Evolutionary conservation across 2,113 vertebrate genomes (phyloP).

Genomic region (Tenrec ecaudatus): DNA sequence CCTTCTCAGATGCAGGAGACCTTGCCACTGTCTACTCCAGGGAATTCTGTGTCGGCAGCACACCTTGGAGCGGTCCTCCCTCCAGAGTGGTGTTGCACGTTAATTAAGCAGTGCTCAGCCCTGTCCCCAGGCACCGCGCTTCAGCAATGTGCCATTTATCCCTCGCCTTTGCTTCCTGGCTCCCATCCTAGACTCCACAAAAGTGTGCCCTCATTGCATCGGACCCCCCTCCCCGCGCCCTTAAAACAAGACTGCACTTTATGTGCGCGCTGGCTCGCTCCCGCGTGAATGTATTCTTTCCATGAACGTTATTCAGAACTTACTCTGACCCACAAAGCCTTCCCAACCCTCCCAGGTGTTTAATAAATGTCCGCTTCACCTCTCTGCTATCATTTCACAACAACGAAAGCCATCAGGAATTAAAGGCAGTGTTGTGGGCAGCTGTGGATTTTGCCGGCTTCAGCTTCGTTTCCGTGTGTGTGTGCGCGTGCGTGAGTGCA

Average conservation of each 20-base stretch:
- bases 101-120: constrained; percentile 69
- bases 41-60: neutral
- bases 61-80: constrained; percentile 15
- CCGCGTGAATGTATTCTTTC: constrained; percentile 23
- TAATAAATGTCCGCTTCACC: neutral
- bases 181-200: constrained; percentile 56
- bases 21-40: neutral
- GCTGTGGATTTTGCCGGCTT: constrained; percentile 1
- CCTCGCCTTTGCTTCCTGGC: constrained; percentile 56
- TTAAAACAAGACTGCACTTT: constrained; percentile 44
- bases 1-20: neutral
- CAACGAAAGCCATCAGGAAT: neutral
- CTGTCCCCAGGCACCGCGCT: constrained; percentile 58
- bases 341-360: neutral
- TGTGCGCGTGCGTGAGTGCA: no score
- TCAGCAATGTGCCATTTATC: constrained; percentile 57
- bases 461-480: neutral
- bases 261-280: constrained; percentile 25
- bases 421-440: neutral
- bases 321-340: constrained; percentile 26
- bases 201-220: constrained; percentile 43
- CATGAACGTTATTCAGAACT: constrained; percentile 10
- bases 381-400: constrained; percentile 17
- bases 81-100: neutral
- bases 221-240: neutral